phyloP scores from a whole-genome alignment of 2,113 vertebrate species.

The Sapayoa aenigma region DNA sequence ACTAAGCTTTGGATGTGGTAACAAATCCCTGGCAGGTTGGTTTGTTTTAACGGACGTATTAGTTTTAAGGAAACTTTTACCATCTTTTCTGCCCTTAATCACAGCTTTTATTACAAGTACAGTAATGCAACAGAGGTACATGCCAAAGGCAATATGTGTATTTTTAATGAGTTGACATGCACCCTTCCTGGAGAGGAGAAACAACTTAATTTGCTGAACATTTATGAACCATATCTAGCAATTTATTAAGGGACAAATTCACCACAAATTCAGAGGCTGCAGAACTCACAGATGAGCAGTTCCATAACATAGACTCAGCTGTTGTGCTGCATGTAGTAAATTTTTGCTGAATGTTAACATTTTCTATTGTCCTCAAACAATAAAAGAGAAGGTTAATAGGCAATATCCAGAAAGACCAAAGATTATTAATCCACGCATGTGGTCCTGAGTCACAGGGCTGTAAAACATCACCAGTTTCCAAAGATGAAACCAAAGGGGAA shows the following conservation, averaged over 20 bases:
- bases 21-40: conserved; percentile 69
- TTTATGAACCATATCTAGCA: conserved; percentile 31
- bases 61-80: conserved; percentile 71
- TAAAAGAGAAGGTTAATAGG: conserved; percentile 46
- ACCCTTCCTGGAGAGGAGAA: conserved; percentile 38
- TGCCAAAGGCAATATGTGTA: conserved; percentile 69
- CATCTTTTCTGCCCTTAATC: conserved; percentile 64
- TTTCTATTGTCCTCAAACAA: conserved; percentile 48
- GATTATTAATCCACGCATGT: conserved; percentile 37
- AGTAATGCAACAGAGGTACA: conserved; percentile 41
- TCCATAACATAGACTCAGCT: not conserved
- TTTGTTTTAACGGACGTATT: conserved; percentile 62
- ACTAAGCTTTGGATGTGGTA: conserved; percentile 69
- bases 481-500: conserved; percentile 39
- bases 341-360: conserved; percentile 30
- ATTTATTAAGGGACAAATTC: conserved; percentile 6
- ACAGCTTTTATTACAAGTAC: conserved; percentile 66
- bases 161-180: conserved; percentile 68
- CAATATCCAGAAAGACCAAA: not conserved
- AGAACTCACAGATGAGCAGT: not conserved
- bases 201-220: not conserved
- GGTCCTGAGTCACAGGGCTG: conserved; percentile 57
- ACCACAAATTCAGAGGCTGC: not conserved
- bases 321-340: not conserved
- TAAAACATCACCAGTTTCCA: conserved; percentile 47